These are phyloP conservation scores for Heliothis subflexa DNA, from an alignment of 1,140 invertebrate species.

Conservation along the genomic window DNA sequence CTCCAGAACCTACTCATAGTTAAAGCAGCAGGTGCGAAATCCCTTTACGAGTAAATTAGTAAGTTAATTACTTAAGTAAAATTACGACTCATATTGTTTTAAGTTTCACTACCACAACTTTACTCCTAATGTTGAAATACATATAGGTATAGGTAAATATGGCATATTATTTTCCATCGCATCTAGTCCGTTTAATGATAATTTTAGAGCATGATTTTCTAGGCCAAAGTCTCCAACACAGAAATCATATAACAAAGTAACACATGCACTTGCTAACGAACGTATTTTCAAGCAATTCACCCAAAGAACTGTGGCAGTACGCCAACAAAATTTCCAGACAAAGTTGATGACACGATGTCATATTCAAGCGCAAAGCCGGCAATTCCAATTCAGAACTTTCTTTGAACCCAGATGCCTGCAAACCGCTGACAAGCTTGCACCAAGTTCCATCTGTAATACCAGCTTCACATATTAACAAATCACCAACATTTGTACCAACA, in stretches of 20 bases:
- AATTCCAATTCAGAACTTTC: slow-evolving; percentile 2
- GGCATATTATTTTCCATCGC: no score
- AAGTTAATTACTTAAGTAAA: neutral
- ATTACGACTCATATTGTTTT: neutral
- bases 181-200: no score
- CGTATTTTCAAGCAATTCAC: neutral
- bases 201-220: neutral
- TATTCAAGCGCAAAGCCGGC: slow-evolving; percentile 1
- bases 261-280: neutral
- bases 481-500: no score
- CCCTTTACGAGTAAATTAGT: neutral
- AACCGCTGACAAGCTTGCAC: slow-evolving; percentile 4
- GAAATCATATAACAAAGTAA: neutral
- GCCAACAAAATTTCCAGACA: slow-evolving; percentile 8
- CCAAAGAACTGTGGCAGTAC: slow-evolving; percentile 5
- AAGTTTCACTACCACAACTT: neutral
- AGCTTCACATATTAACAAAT: no score
- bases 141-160: neutral
- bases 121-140: neutral
- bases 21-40: no score
- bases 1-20: no score
- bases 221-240: neutral
- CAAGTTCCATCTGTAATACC: neutral
- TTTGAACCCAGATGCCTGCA: neutral
- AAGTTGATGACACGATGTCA: slow-evolving; percentile 20